Conservation (phyloP, 2,888 invertebrate genomes). For the Spicauda simplicius region DNA sequence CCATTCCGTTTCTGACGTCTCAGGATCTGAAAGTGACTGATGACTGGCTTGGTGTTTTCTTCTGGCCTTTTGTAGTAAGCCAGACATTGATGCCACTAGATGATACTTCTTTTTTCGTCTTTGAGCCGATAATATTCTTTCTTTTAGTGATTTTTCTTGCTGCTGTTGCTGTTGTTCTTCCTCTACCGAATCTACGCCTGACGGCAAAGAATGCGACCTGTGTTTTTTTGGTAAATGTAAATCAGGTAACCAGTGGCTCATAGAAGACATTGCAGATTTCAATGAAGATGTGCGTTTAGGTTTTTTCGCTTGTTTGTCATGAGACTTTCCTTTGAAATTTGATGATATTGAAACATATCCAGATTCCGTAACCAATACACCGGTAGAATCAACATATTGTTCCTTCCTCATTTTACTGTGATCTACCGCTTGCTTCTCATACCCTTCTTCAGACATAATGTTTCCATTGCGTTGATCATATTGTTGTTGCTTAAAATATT, state of each 20-base stretch:
- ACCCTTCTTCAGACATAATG: constrained; percentile 67
- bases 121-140: constrained; percentile 76
- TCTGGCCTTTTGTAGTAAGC: constrained; percentile 93
- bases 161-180: constrained; percentile 76
- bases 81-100: constrained; percentile 93
- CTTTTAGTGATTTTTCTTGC: constrained; percentile 76
- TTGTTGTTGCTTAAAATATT: constrained; percentile 82
- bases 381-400: constrained; percentile 72
- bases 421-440: constrained; percentile 66
- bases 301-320: constrained; percentile 87
- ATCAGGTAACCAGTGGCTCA: constrained; percentile 93
- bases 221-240: constrained; percentile 90
- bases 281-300: constrained; percentile 89
- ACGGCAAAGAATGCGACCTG: constrained; percentile 92
- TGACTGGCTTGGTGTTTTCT: constrained; percentile 85
- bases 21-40: constrained; percentile 90
- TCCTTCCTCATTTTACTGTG: constrained; percentile 70
- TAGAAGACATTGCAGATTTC: constrained; percentile 92
- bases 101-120: constrained; percentile 91
- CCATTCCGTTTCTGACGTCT: constrained; percentile 90
- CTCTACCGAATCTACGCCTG: constrained; percentile 86
- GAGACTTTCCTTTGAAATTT: constrained; percentile 83
- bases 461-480: constrained; percentile 81
- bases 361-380: constrained; percentile 90
- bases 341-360: constrained; percentile 91